These are phyloP conservation scores for Pegoplata infirma DNA, from an alignment of 2,888 invertebrate species.

Conservation along the genomic window DNA sequence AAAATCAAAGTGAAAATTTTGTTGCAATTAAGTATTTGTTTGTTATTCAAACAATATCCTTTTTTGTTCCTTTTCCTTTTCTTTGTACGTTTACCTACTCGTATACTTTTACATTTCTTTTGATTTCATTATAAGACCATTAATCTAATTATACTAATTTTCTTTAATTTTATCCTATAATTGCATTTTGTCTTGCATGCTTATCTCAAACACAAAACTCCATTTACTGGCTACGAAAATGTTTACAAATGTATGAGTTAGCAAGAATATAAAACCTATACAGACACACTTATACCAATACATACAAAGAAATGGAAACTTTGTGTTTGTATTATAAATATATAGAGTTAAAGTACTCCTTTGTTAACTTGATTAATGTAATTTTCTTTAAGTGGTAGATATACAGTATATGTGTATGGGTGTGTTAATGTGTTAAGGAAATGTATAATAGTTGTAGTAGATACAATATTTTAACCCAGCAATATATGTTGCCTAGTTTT, in stretches of 20 bases:
- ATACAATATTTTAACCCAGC: background rate
- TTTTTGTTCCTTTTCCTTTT: background rate
- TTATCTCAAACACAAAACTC: slow-evolving; percentile 42
- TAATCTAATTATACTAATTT: slow-evolving; percentile 63
- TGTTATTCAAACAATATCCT: background rate
- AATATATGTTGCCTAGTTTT: too few species aligned
- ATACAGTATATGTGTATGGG: background rate
- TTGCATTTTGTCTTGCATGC: slow-evolving; percentile 60
- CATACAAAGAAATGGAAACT: slow-evolving; percentile 17
- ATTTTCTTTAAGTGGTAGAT: slow-evolving; percentile 52
- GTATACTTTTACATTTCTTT: slow-evolving; percentile 34
- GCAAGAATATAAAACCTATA: background rate
- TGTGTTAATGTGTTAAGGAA: background rate
- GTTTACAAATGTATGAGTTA: background rate
- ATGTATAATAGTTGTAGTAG: background rate
- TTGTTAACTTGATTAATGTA: slow-evolving; percentile 59
- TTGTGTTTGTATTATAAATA: slow-evolving; percentile 37
- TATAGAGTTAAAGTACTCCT: slow-evolving; percentile 33
- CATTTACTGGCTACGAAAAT: background rate
- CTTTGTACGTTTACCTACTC: slow-evolving; percentile 13
- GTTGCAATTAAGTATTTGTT: background rate
- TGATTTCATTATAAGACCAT: slow-evolving; percentile 50
- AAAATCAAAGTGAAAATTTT: background rate
- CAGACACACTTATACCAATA: background rate
- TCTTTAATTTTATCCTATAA: slow-evolving; percentile 62